Base-by-base conservation (phyloP, 2,888 invertebrate genomes). In the Cantharis rufa region DNA sequence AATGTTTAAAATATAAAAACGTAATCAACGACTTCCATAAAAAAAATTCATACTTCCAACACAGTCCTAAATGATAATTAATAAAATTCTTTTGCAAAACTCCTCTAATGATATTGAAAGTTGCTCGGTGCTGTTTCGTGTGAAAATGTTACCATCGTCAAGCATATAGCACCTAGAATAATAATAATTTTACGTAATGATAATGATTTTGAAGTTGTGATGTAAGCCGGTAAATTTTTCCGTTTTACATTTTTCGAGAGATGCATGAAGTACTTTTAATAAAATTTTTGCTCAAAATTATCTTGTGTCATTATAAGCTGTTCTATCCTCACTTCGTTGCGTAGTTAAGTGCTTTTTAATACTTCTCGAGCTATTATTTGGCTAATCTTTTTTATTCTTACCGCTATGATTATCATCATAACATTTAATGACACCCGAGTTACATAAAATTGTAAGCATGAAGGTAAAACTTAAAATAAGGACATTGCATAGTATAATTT, bases 291-390 rank as follows among this genome's bases (percentile, higher is more conserved):
- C 21, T 66, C 2, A 66, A 21, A 21, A 66, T 66, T 66, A 66
- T 66, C 18, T 66, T 66, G 18, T 66, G 64, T 66, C 48, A 48
- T 48, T 48, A 48, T 48, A 48, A 48, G n/a, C 9, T 48, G 48
- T 48, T 48, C 10, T 66, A 66, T 66, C 64, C 24, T 66, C 64
- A 66, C n/a, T 66, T 66, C 2, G 64, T 66, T 66, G 64, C 64
- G 64, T 66, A 66, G 64, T 66, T 66, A 66, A 66, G 64, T 66
- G 24, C 64, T 66, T 66, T 66, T 66, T 66, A 66, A 66, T 66
- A 66, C 16, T 66, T 66, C 64, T 66, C 16, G 21, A 66, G 24
- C 64, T 24, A 66, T 66, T 66, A 66, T 66, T 66, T n/a, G 18
- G 64, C 64, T 66, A 66, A 66, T 66, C 64, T 66, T 66, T 66